Base-by-base conservation (phyloP, 2,888 invertebrate genomes). In the Tanypteryx hageni region DNA sequence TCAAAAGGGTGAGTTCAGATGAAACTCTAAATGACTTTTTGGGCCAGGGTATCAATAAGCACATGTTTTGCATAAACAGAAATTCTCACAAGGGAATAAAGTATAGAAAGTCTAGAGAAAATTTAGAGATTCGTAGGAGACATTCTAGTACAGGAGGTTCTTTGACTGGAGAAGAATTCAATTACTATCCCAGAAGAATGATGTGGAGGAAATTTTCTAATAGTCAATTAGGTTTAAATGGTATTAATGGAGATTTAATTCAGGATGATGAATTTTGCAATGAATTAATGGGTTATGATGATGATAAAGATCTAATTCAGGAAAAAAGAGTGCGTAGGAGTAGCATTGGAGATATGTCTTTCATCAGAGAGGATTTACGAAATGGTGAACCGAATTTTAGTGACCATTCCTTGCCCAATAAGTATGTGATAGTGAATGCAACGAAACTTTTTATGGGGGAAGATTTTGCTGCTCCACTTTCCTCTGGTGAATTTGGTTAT, bases 41-140 rank as follows among this genome's bases (percentile, higher is more conserved):
- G 44, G 89, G 64, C 11, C 16, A 18, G 13, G 64, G 89, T 56
- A 64, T 89, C 10, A 64, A 68, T 61, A 64, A 89, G 10, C 89
- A 89, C 44, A 44, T 89, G 9, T 64, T 68, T 64, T 44, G 89
- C 11, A n/a, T 89, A 56, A 64, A 44, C 44, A 89, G 64, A 89
- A 89, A 59, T 89, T 5, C 76, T 76, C 64, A 89, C 13, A 89
- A 89, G n/a, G 89, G 89, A 64, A 64, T 89, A 8, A 89, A 89
- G 44, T 89, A 64, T 44, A 44, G 68, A 68, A 89, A 89, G 64
- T 89, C 89, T 18, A 89, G 89, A n/a, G 89, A 89, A 89, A 89
- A 89, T 89, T 56, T 89, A n/a, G 89, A 89, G 27, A 89, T 89
- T 64, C 89, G 89, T n/a, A 59, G 89, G 18, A 89, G 89, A 64